Conservation (phyloP, 2,113 vertebrate species). For the Mesoclemmys tuberculata region DNA sequence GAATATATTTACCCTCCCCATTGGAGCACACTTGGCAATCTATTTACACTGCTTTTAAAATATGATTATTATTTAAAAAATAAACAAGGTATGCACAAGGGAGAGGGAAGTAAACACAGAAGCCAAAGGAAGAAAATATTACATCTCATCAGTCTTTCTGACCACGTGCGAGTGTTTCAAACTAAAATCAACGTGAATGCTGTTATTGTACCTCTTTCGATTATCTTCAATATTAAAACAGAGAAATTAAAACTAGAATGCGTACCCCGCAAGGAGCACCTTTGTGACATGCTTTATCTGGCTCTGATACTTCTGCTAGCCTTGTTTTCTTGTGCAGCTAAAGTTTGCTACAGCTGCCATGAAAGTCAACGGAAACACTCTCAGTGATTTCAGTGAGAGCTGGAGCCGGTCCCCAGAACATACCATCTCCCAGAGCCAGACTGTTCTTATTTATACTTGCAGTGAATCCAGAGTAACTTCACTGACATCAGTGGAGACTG, state of each 20-base stretch:
- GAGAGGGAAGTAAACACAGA: slow-evolving; percentile 65
- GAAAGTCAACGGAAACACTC: not conserved
- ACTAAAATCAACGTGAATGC: slow-evolving; percentile 21
- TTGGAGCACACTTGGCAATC: slow-evolving; percentile 60
- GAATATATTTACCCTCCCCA: slow-evolving; percentile 64
- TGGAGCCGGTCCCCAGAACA: not conserved
- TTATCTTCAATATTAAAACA: not conserved
- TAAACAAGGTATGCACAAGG: slow-evolving; percentile 66
- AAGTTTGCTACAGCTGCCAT: not conserved
- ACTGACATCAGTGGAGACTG: not conserved
- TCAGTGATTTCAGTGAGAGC: not conserved
- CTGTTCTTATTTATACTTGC: not conserved
- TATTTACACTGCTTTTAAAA: slow-evolving; percentile 75
- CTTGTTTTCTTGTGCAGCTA: not conserved
- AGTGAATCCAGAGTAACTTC: not conserved
- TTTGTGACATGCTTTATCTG: not conserved
- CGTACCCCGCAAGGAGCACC: not conserved
- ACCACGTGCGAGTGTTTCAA: slow-evolving; percentile 27
- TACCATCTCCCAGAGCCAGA: not conserved
- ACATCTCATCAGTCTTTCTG: slow-evolving; percentile 4
- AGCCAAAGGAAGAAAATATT: not conserved
- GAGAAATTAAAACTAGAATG: not conserved
- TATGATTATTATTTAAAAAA: slow-evolving; percentile 70
- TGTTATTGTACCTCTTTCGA: not conserved
- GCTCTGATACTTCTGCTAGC: not conserved